Base-by-base conservation (phyloP, 2,888 invertebrate genomes). In the Phortica okadai region DNA sequence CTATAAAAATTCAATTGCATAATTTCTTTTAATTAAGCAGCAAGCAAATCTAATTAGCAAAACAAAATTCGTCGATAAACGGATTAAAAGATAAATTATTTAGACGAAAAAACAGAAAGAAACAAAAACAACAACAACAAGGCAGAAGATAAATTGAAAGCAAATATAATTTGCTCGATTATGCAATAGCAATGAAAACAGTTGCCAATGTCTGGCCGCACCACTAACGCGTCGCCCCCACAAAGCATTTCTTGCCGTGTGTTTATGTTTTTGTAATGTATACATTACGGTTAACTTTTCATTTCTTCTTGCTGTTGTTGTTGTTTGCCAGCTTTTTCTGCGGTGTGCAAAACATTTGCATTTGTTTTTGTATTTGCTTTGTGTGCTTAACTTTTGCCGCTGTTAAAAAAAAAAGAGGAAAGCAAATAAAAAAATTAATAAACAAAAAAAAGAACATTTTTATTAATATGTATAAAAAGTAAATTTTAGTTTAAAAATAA, bases 401-500 rank as follows among this genome's bases (percentile, higher is more conserved):
- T 41, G 62, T 77, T 77, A 25, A 50, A 44, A 21, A 10, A 25
- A 50, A 44, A 73, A 54, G 54, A 64, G 7, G 33, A 72, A 21
- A 33, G 25, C 11, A 59, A 69, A 64, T 64, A 44, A 16, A n/a
- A 50, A 56, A 69, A 76, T 74, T 70, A 77, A 80, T 78, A 83
- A 83, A 33, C 0, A 33, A 33, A 33, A 33, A 33, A 33, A 33
- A 33, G 33, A 33, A 33, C 33, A 33, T 33, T 33, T 33, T 1
- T 33, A 33, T 33, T 33, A 33, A 33, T 33, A 33, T 33, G 33
- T 33, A 33, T 33, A 82, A 84, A 82, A 82, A 79, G 80, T 82
- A 80, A 78, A 78, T 82, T 79, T 84, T 80, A 77, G 82, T 81
- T 69, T 89, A 90, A 84, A 89, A 90, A 90, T 89, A 89, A 89